Base-by-base conservation (phyloP, 2,888 invertebrate species). In the Miltochrista miniata region DNA sequence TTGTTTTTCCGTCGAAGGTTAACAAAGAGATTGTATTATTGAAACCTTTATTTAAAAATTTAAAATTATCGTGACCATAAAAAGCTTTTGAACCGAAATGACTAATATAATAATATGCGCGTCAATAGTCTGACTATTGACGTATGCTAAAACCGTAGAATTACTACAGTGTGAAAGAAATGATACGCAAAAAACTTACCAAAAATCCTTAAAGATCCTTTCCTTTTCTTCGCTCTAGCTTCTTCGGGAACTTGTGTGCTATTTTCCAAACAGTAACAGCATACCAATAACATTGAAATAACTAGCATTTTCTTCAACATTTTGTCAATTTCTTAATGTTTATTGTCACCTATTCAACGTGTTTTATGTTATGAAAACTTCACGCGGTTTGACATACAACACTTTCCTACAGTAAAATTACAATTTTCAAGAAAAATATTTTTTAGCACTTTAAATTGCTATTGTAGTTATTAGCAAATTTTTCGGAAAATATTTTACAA, bases 141-240 rank as follows among this genome's bases (percentile, higher is more conserved):
- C n/a, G n/a, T n/a, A n/a, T n/a, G n/a, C n/a, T n/a, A n/a, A n/a
- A n/a, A n/a, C n/a, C n/a, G n/a, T n/a, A n/a, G n/a, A n/a, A n/a
- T n/a, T n/a, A n/a, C n/a, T n/a, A n/a, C n/a, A n/a, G n/a, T n/a
- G n/a, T n/a, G n/a, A n/a, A n/a, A 24, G 18, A 24, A 24, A 5
- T 24, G 18, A 24, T 5, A 24, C 18, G 5, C 5, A 24, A 24
- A 24, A 24, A 54, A 55, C 48, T 86, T 65, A 90, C 90, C 84
- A 59, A 85, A 74, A 44, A 90, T 64, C 51, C 79, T 76, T 18
- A 80, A 57, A 4, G 81, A 64, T 45, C 75, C 77, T 59, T 84
- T 90, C 64, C 84, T 87, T 72, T 87, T 90, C 59, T 83, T 88
- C 0, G 89, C 90, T 57, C 90, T 79, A 7, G 81, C 73, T 45